Conservation (phyloP, 2,797 vertebrate genomes). For the Loris lydekkerianus region DNA sequence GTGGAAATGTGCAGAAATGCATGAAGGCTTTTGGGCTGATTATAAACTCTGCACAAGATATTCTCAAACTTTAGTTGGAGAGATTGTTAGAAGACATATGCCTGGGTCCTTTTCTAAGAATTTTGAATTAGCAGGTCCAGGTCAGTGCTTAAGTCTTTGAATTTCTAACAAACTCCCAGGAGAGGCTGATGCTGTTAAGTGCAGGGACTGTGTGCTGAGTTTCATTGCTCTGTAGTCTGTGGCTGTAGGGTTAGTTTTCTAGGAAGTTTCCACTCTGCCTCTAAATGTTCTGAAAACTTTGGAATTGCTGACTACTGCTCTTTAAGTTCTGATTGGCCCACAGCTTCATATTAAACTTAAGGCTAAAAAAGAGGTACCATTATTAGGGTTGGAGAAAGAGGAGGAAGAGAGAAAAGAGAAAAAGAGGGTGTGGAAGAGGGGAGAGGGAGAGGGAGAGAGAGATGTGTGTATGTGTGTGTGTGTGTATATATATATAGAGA, state of each 20-base stretch:
- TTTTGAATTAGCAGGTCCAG: not conserved
- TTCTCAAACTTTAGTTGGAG: not conserved
- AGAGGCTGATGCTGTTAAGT: accelerated
- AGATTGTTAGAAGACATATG: not conserved
- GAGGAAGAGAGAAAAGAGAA: no score
- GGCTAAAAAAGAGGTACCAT: not conserved
- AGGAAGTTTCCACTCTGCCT: not conserved
- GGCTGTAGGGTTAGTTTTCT: not conserved
- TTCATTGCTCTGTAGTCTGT: no score
- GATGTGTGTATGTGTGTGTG: not conserved
- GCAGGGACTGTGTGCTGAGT: accelerated
- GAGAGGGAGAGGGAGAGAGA: not conserved
- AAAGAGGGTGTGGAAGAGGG: not conserved
- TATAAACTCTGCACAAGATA: not conserved
- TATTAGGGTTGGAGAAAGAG: not conserved
- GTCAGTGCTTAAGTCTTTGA: not conserved
- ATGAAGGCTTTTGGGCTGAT: not conserved
- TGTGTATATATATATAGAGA: not conserved
- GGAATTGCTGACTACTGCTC: not conserved
- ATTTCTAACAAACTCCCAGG: not conserved
- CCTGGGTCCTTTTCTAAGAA: not conserved
- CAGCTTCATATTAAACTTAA: conserved; percentile 13
- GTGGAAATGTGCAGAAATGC: not conserved
- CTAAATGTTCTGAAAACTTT: not conserved
- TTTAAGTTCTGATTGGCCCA: not conserved